Evolutionary conservation across 2,113 vertebrate genomes (phyloP).

Genomic region (Bungarus multicinctus): DNA sequence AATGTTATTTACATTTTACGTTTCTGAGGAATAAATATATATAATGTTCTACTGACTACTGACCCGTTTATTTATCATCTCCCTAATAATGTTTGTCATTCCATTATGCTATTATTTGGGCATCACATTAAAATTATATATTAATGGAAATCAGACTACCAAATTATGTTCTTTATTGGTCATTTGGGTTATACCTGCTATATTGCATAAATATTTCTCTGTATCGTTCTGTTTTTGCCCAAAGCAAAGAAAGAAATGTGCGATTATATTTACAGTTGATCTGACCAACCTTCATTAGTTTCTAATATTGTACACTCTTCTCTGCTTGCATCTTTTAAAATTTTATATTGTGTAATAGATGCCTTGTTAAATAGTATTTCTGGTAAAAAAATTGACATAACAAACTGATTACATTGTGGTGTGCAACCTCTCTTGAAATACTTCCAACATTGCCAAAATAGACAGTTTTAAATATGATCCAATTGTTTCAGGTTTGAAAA

Average conservation of each 20-base stretch:
- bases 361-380: background rate
- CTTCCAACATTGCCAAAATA: background rate
- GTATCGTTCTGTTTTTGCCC: background rate
- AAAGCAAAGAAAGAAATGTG: background rate
- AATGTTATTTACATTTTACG: background rate
- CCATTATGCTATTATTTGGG: background rate
- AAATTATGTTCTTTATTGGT: background rate
- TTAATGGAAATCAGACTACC: background rate
- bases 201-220: background rate
- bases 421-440: background rate
- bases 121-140: background rate
- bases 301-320: background rate
- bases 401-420: background rate
- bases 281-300: background rate
- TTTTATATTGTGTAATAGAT: background rate
- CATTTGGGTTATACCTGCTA: background rate
- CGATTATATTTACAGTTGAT: background rate
- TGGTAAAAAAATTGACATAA: background rate
- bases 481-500: background rate
- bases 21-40: background rate
- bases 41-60: background rate
- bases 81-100: background rate
- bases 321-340: background rate
- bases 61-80: accelerated
- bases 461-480: background rate